A percentile compares a stretch with the other conserved stretches of the same genome.
phyloP scores from a whole-genome alignment of 2,888 invertebrate species.

The Strigamia maritima region DNA sequence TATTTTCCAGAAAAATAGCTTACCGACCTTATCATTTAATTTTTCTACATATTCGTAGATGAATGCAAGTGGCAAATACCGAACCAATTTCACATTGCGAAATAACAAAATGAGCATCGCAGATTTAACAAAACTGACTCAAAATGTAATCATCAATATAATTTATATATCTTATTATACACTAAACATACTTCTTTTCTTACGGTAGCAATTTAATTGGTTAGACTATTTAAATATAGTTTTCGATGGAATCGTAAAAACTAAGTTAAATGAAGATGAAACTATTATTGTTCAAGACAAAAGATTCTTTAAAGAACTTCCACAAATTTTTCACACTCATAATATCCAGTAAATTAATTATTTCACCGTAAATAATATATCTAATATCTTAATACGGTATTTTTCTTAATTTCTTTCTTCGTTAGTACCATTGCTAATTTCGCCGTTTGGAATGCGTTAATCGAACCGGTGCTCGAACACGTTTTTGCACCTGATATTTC shows the following conservation, averaged over 20 bases:
- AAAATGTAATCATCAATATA: neutral
- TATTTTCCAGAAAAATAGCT: no score
- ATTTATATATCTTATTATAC: neutral
- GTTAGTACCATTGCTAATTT: neutral
- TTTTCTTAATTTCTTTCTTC: no score
- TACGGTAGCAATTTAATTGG: neutral
- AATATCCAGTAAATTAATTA: no score
- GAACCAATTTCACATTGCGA: neutral
- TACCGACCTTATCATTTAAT: no score
- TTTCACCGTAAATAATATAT: no score
- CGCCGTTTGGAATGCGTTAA: neutral
- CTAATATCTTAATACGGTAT: no score
- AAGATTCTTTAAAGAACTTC: neutral
- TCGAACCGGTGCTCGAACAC: neutral
- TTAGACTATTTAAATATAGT: neutral
- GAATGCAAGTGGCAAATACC: neutral
- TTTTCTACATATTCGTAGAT: neutral
- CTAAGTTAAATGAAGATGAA: neutral
- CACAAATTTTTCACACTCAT: neutral
- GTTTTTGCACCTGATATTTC: neutral
- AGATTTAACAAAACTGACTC: neutral
- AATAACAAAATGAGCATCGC: neutral
- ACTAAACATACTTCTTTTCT: neutral
- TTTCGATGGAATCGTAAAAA: neutral
- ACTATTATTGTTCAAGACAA: neutral